These are phyloP conservation scores for Perca flavescens DNA, from an alignment of 2,113 vertebrate species.

Conservation along the genomic window DNA sequence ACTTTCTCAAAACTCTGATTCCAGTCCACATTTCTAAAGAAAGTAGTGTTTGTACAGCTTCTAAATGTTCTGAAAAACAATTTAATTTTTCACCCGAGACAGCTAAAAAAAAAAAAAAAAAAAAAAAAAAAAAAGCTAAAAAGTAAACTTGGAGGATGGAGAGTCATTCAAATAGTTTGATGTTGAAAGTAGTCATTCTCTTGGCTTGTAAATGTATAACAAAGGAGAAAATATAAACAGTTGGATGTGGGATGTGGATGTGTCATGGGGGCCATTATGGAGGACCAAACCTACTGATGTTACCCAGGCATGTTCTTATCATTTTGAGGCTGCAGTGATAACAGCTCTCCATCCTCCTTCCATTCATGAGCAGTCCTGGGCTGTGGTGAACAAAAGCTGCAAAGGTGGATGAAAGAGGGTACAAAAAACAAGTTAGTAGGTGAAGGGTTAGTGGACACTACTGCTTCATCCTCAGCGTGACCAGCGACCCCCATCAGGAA, in stretches of 20 bases:
- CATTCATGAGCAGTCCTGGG: conserved; percentile 9
- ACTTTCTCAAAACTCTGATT: neutral
- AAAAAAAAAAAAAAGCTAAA: neutral
- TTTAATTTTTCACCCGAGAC: neutral
- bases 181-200: neutral
- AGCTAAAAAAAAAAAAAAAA: too few species aligned
- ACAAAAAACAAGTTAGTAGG: neutral
- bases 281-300: neutral
- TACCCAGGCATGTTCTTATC: conserved; percentile 35
- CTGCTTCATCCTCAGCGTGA: neutral
- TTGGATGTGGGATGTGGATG: too few species aligned
- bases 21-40: neutral
- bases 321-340: neutral
- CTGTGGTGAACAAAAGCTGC: neutral
- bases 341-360: conserved; percentile 9
- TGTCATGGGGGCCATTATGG: neutral
- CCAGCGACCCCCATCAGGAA: conserved; percentile 11
- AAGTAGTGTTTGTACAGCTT: neutral
- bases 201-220: neutral
- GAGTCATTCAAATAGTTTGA: neutral
- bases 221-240: neutral
- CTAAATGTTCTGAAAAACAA: neutral
- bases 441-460: neutral
- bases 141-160: neutral
- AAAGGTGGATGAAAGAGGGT: neutral